Base-by-base conservation (phyloP, 2,888 invertebrate species). In the Hypolimnas misippus region DNA sequence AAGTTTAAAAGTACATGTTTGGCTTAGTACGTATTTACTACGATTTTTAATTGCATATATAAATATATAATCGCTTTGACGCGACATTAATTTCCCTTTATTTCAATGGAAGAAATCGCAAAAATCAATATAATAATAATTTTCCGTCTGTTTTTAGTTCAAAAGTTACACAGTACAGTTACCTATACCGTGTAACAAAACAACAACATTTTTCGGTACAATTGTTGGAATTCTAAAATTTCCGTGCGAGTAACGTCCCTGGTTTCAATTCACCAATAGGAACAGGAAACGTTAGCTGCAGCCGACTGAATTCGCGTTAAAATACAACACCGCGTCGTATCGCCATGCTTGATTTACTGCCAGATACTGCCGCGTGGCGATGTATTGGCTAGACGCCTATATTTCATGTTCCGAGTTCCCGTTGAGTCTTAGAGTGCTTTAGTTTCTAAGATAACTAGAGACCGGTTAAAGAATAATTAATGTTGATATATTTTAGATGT, bases 231-330 rank as follows among this genome's bases (percentile, higher is more conserved):
- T 44, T 44, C 19, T 8, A 17, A 42, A 10, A 17, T 19, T 44
- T 44, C 8, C 44, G 12, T 17, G 12, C 3, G 12, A 44, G 3
- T n/a, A 21, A 21, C 19, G 21, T 1, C 44, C 21, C 19, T 46
- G 44, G 44, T 10, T 44, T 44, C 6, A 44, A 8, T 19, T 46
- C 21, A n/a, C 12, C 44, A 46, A 46, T 46, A 21, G 21, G 21
- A 21, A 46, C 4, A 12, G 44, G 44, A 46, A 46, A 46, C 10
- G 19, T 19, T 42, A 42, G 42, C 42, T 19, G 42, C 42, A 17
- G 19, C 17, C 17, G 17, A 42, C 17, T 42, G 3, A 17, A 42
- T 42, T 42, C 42, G 17, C 10, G 42, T 42, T 42, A 42, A 42
- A 40, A 40, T 40, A 40, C 40, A 40, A 6, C 7, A 16, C 40